These are phyloP conservation scores for Myopa tessellatipennis DNA, from an alignment of 2,888 invertebrate genomes.

Conservation along the genomic window DNA sequence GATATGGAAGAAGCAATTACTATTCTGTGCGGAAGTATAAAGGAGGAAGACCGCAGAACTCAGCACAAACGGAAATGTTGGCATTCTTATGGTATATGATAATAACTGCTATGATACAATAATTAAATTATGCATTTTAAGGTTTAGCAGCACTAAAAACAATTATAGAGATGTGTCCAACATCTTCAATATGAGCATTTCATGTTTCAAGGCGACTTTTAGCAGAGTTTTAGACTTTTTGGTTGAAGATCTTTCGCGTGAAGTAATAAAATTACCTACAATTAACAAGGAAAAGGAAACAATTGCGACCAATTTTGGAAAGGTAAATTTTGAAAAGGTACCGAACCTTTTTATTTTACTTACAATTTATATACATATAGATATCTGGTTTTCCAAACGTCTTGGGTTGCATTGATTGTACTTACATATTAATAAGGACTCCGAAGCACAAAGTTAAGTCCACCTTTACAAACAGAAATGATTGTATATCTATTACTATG, in stretches of 20 bases:
- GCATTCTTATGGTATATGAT: too few species aligned
- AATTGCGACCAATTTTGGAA: constrained; percentile 31
- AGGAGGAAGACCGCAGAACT: too few species aligned
- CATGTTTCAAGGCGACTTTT: constrained; percentile 26
- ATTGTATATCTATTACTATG: constrained; percentile 48
- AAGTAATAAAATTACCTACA: constrained; percentile 27
- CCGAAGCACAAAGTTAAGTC: constrained; percentile 56
- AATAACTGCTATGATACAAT: neutral
- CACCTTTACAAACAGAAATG: constrained; percentile 56
- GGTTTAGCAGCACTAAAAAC: constrained; percentile 25
- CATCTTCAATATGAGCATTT: constrained; percentile 33
- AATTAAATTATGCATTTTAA: neutral
- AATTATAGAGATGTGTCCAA: constrained; percentile 35
- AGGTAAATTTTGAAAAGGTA: constrained; percentile 15
- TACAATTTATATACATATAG: constrained; percentile 21
- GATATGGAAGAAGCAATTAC: too few species aligned
- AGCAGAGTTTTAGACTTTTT: constrained; percentile 36
- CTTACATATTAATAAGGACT: constrained; percentile 49
- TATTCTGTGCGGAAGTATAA: too few species aligned
- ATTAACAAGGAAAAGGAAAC: constrained; percentile 27
- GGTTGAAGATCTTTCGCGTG: constrained; percentile 21
- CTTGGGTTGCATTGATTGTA: constrained; percentile 42
- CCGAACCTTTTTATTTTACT: neutral
- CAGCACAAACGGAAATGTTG: too few species aligned
- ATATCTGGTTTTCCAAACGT: constrained; percentile 42